Base-by-base conservation (phyloP, 2,113 vertebrate species). In the Macrotis lagotis region DNA sequence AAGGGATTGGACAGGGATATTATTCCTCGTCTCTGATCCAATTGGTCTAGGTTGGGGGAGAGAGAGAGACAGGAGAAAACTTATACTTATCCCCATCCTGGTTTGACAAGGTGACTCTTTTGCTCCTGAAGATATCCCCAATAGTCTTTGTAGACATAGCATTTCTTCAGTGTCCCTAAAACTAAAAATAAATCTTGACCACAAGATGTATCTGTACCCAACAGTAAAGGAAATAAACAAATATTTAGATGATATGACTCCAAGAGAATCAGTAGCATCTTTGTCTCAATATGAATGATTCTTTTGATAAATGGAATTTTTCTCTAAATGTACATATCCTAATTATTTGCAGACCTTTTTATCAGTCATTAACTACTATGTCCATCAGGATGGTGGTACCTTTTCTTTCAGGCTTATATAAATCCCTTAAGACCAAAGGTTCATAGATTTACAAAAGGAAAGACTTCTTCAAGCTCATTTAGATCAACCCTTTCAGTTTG, bases 21-120 rank as follows among this genome's bases (percentile, higher is more conserved):
- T 91, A 53, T 16, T 37, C 48, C 92, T 48, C 91, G 93, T 91
- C 91, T n/a, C 51, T 25, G 25, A 66, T 92, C 44, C 89, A 94
- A 95, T 1, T 8, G 25, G 48, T 91, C 51, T 92, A 5, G 19
- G 2, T 51, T 22, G 37, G 4, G 25, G 24, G 48, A 12, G 31
- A 1, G 31, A 19, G 9, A 22, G 88, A 93, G 92, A 89, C 31
- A 48, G 88, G 50, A 16, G 8, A 89, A 96, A 49, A 50, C 9
- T 96, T 93, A 25, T 19, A 95, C 90, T 91, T 94, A 3, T 96
- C 31, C 92, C 93, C 96, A 0, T 91, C 28, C 50, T 91, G 91
- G 90, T 90, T 96, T 91, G 28, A 94, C 10, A 94, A 37, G 37
- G 50, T 90, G 53, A 49, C 51, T 94, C 51, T 14, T 66, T 44